Evolutionary conservation across 2,888 invertebrate genomes (phyloP).

Genomic region (Hylaea fasciaria): DNA sequence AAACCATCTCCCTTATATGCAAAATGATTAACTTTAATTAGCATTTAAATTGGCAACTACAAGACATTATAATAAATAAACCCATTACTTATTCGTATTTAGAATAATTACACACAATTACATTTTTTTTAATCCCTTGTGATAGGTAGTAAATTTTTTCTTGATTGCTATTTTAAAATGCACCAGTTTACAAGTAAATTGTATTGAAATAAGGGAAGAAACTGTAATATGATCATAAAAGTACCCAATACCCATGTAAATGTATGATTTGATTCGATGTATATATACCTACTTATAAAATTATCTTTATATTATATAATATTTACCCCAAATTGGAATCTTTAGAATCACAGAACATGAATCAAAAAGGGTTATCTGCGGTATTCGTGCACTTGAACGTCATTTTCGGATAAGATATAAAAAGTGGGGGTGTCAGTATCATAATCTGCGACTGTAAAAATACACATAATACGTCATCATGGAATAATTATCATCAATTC

Average conservation of each 20-base stretch:
- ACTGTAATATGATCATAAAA: too few relatives aligned
- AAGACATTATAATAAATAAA: conserved; percentile 1
- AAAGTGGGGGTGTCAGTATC: conserved; percentile 19
- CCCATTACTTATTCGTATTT: background rate
- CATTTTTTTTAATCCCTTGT: too few relatives aligned
- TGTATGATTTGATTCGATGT: too few relatives aligned
- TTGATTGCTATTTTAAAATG: too few relatives aligned
- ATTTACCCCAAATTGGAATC: background rate
- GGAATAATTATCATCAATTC: conserved; percentile 12
- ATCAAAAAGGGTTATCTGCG: background rate
- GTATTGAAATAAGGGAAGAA: too few relatives aligned
- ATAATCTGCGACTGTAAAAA: conserved; percentile 16
- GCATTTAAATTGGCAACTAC: background rate
- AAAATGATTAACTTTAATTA: background rate
- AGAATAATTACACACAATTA: too few relatives aligned
- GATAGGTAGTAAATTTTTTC: background rate
- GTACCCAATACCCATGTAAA: too few relatives aligned
- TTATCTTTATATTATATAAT: background rate
- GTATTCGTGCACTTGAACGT: conserved; percentile 11
- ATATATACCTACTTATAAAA: too few relatives aligned
- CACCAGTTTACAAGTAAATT: too few relatives aligned
- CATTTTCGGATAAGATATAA: conserved; percentile 35
- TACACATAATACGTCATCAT: conserved; percentile 26
- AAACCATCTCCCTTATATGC: background rate
- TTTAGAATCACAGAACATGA: background rate